Evolutionary conservation across 2,888 invertebrate species (phyloP).

Genomic region (Notodromas monacha): DNA sequence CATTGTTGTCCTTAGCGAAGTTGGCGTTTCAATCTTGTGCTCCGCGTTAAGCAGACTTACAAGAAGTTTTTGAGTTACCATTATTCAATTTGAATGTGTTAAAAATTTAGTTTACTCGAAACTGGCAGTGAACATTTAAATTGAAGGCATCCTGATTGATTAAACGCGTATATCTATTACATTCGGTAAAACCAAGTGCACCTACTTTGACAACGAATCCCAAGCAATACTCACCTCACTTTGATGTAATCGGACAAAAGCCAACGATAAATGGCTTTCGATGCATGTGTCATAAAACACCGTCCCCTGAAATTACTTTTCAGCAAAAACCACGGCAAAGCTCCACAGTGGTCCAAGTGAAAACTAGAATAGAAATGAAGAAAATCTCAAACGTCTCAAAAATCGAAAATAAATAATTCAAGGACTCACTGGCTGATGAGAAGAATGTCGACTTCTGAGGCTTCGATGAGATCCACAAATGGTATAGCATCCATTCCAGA

Average conservation of each 20-base stretch:
- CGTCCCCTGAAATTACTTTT: slow-evolving; percentile 90
- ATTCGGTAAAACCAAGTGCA: too few species aligned
- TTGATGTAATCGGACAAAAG: slow-evolving; percentile 93
- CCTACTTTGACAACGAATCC: too few species aligned
- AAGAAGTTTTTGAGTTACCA: too few species aligned
- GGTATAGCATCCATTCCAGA: slow-evolving; percentile 91
- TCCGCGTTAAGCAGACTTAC: too few species aligned
- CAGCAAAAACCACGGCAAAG: slow-evolving; percentile 81
- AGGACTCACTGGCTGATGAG: slow-evolving; percentile 67
- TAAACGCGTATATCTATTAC: too few species aligned
- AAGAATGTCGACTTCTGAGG: slow-evolving; percentile 62
- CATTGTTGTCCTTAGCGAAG: too few species aligned
- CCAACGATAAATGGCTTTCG: slow-evolving; percentile 97
- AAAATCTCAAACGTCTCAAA: too few species aligned
- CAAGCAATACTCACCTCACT: slow-evolving; percentile 55
- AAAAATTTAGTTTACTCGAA: too few species aligned
- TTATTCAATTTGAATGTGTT: neutral
- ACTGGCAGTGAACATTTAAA: too few species aligned
- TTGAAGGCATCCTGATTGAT: too few species aligned
- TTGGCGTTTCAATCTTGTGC: too few species aligned
- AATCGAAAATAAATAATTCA: slow-evolving; percentile 7
- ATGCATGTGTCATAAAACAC: slow-evolving; percentile 98
- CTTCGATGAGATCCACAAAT: slow-evolving; percentile 85
- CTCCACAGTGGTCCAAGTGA: slow-evolving; percentile 92
- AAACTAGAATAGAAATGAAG: too few species aligned